Evolutionary conservation across 1,140 invertebrate genomes (phyloP), one percentile per base, ranked within the genome.

Genomic region (Zaprionus africanus): DNA sequence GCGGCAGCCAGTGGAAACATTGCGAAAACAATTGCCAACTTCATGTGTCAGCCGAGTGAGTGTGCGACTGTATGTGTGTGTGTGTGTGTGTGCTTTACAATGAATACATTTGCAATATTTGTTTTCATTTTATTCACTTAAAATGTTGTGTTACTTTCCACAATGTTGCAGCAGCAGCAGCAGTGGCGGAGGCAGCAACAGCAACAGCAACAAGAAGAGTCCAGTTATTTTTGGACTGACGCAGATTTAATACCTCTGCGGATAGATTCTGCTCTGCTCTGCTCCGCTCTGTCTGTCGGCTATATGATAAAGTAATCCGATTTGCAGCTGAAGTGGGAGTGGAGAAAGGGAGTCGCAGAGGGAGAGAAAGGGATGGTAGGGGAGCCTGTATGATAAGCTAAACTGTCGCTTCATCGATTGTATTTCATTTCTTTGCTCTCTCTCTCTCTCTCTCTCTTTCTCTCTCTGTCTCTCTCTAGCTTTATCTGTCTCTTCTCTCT

Each of bases 121-220:
- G 84, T 81, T 88, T 87, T 77, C 83, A 90, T 84, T 81, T 80
- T 81, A 84, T 87, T 88, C 85, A 88, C 81, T 87, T 88, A 87
- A 87, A 79, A 86, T 87, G 68, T 78, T 63, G 67, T 80, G 73
- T 84, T 83, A 60, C 56, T 83, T 72, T 54, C 17, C 66, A 71
- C 78, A 53, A 69, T 46, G 41, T 56, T 61, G 59, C 56, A 38
- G 38, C 63, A 54, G 41, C 24, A 24, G 49, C 38, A 66, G 38
- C 3, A 41, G 41, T 46, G 69, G 31, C 31, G 9, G 9, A 34
- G 31, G 9, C 31, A 34, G 31, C 9, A 34, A 31, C 7, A 31
- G 28, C 28, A 31, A 28, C 28, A 34, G 22, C 22, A 22, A 22
- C 31, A 53, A 41, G 70, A 13, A 11, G 22, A 51, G 19, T 46